Percentiles rank a stretch among this genome's conserved stretches.
Evolutionary conservation across 2,888 invertebrate species (phyloP).

Genomic region (Philonicus albiceps): DNA sequence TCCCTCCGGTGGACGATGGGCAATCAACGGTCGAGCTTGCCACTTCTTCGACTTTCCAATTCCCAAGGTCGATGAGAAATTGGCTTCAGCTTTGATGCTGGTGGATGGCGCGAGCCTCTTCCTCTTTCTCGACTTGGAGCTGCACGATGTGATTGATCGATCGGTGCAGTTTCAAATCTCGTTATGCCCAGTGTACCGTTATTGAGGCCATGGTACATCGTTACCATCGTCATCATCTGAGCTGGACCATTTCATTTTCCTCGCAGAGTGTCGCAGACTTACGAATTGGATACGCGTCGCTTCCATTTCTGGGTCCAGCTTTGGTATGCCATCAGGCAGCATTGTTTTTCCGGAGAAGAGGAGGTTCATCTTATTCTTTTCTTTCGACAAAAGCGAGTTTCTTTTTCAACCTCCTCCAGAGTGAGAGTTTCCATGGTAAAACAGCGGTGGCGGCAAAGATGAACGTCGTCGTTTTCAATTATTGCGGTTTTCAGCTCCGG

Average conservation of each 20-base stretch:
- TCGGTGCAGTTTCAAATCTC: slow-evolving; percentile 6
- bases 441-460: background rate
- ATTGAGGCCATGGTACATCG: background rate
- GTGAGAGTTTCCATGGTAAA: slow-evolving; percentile 6
- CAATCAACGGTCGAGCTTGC: background rate
- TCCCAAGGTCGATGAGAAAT: slow-evolving; percentile 41
- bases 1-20: background rate
- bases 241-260: background rate
- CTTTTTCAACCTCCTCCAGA: background rate
- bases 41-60: slow-evolving; percentile 13
- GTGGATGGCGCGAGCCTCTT: background rate
- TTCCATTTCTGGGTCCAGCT: background rate
- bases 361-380: background rate
- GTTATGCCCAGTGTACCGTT: slow-evolving; percentile 6
- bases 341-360: background rate
- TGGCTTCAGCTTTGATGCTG: background rate
- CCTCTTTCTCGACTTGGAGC: background rate
- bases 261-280: background rate
- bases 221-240: background rate
- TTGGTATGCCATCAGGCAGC: background rate
- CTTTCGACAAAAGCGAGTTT: background rate
- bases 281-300: background rate
- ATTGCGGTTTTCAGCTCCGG: background rate
- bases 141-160: slow-evolving; percentile 30
- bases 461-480: slow-evolving; percentile 13